Evolutionary conservation across 2,888 invertebrate genomes (phyloP).

Genomic region (Acanthosepion esculentum): DNA sequence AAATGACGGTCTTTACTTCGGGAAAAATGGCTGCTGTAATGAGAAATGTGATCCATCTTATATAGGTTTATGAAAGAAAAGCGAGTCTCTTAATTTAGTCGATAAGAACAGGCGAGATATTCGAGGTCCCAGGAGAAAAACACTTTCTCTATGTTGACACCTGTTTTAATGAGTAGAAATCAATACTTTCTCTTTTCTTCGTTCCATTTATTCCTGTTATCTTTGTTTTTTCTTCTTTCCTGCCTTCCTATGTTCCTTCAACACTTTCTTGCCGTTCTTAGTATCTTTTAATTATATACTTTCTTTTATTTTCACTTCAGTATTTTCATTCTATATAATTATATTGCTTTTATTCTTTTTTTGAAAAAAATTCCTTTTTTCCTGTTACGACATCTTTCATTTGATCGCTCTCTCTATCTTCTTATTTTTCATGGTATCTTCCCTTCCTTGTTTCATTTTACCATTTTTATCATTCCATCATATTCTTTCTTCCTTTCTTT

Average conservation of each 20-base stretch:
- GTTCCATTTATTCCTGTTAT: too few species aligned
- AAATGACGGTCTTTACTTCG: not conserved
- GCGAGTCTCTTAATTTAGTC: not conserved
- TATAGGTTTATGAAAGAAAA: not conserved
- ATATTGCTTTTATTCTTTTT: too few species aligned
- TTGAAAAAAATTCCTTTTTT: not conserved
- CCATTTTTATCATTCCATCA: not conserved
- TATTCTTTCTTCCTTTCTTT: too few species aligned
- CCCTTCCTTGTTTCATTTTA: not conserved
- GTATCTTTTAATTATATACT: too few species aligned
- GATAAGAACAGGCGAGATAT: not conserved
- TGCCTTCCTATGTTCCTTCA: too few species aligned
- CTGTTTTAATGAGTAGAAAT: not conserved
- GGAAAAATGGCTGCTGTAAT: not conserved
- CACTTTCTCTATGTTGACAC: not conserved
- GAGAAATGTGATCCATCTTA: not conserved
- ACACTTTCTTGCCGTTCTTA: too few species aligned
- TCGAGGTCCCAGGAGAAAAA: not conserved
- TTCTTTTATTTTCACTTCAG: too few species aligned
- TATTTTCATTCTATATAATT: too few species aligned
- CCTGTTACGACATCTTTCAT: not conserved
- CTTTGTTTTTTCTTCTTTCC: too few species aligned
- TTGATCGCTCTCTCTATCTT: not conserved
- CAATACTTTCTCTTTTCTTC: not conserved
- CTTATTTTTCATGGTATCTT: not conserved